These are phyloP conservation scores for Atherinomorus stipes DNA, from an alignment of 2,113 vertebrate genomes.

Conservation along the genomic window DNA sequence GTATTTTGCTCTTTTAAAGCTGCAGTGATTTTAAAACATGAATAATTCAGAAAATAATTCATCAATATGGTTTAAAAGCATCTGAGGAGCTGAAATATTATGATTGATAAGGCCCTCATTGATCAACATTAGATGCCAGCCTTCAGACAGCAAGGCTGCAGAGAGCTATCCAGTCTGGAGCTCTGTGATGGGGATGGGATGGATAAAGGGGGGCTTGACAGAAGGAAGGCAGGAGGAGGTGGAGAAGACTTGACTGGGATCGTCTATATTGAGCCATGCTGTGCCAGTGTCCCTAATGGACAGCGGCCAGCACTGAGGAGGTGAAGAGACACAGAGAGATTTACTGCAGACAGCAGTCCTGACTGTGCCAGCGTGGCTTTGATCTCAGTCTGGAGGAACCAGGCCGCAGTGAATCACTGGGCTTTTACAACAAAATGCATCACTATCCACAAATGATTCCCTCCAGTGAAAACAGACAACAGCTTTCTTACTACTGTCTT, in stretches of 20 bases:
- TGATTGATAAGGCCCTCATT: constrained; percentile 60
- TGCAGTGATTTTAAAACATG: constrained; percentile 33
- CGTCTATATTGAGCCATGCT: constrained; percentile 34
- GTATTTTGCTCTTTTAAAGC: constrained; percentile 27
- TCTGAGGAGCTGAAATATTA: constrained; percentile 33
- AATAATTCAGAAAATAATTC: constrained; percentile 70
- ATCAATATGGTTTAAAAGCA: constrained; percentile 59
- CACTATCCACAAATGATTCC: constrained; percentile 52
- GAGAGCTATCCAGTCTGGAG: constrained; percentile 21
- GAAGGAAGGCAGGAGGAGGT: constrained; percentile 17
- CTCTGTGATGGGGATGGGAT: constrained; percentile 20
- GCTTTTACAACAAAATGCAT: constrained; percentile 63
- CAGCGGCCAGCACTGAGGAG: constrained; percentile 42
- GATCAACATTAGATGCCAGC: constrained; percentile 40
- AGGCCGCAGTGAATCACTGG: constrained; percentile 68
- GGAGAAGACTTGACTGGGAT: constrained; percentile 26
- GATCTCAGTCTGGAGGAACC: constrained; percentile 65
- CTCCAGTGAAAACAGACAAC: constrained; percentile 33
- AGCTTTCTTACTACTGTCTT: constrained; percentile 52
- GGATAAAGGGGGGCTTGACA: constrained; percentile 32
- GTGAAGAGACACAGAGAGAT: constrained; percentile 45
- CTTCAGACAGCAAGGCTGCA: constrained; percentile 1
- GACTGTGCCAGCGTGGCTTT: constrained; percentile 56
- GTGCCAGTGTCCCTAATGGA: constrained; percentile 38
- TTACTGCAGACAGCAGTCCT: constrained; percentile 41